Evolutionary conservation across 2,113 vertebrate genomes (phyloP), one percentile per base, ranked within the genome.

Genomic region (Acanthochromis polyacanthus): DNA sequence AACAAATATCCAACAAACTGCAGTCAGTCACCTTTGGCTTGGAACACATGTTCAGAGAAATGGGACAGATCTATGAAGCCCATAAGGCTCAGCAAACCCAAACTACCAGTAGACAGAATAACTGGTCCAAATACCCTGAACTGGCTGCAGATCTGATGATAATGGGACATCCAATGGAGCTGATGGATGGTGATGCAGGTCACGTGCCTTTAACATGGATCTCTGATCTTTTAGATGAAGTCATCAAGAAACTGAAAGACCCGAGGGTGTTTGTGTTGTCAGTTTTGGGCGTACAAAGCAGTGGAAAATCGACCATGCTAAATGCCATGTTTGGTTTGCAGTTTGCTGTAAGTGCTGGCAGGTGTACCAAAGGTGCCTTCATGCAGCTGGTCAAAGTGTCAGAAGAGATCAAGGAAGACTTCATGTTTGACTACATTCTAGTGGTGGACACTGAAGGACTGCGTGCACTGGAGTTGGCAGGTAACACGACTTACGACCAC

Each of bases 181-280:
- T 96, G 61, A 95, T 97, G 94, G 95, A 96, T 46, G 96, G 95
- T 0, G 95, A 96, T 64, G 92, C 93, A 53, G 93, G 92, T 10
- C 94, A 96, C 4, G 78, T 96, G 6, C 92, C 96, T 12, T 20
- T 97, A 2, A 90, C 1, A 3, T 96, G 95, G 95, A 87, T 96
- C 10, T 72, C 71, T n/a, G 92, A 93, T 55, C 68, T 96, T 75
- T 88, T 96, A 73, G 90, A 95, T 48, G 90, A 90, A 52, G 55
- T 96, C 17, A 85, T 91, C 9, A 75, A 91, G 60, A 94, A 84
- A 80, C 76, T 95, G 4, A 93, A 92, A 15, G 82, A 96, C 82
- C 84, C 91, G 67, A 78, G 43, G 25, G 72, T 96, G 0, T 96
- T 96, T 91, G 94, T 97, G 45, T 90, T 96, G 30, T 96, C 95